These are phyloP conservation scores for Brienomyrus longianalis DNA, from an alignment of 2,113 vertebrate genomes.

Conservation along the genomic window DNA sequence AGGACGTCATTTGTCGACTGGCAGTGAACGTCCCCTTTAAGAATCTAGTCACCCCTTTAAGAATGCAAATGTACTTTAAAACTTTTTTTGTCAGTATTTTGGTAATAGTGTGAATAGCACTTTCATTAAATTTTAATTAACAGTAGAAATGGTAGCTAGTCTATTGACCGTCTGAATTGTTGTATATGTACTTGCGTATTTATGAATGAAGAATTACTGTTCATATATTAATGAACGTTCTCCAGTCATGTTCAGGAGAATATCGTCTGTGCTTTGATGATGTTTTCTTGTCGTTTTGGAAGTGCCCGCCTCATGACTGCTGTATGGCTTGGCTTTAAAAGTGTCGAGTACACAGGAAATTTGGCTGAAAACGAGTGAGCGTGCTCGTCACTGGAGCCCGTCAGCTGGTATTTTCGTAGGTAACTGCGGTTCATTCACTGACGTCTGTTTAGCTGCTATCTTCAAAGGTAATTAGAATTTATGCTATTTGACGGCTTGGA, in stretches of 20 bases:
- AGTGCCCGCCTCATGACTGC: neutral
- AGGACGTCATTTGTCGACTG: neutral
- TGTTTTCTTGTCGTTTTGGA: neutral
- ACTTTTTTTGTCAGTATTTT: neutral
- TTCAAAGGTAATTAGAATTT: neutral
- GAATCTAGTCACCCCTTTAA: neutral
- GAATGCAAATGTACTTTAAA: neutral
- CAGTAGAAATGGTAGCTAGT: neutral
- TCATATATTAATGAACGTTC: neutral
- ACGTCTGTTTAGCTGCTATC: neutral
- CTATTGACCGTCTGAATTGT: neutral
- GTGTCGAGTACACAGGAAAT: neutral
- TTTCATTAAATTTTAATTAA: neutral
- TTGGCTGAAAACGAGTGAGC: neutral
- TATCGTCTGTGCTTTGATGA: neutral
- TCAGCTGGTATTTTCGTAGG: neutral
- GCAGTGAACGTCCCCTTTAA: neutral
- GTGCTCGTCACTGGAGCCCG: neutral
- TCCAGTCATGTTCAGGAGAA: neutral
- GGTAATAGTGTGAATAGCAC: neutral
- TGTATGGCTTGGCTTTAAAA: neutral
- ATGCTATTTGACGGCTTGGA: neutral
- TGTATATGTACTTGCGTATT: neutral
- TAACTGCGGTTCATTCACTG: neutral
- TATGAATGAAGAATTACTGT: neutral